Evolutionary conservation across 2,797 vertebrate genomes (phyloP).

Genomic region (Acrossocheilus wenchowensis): DNA sequence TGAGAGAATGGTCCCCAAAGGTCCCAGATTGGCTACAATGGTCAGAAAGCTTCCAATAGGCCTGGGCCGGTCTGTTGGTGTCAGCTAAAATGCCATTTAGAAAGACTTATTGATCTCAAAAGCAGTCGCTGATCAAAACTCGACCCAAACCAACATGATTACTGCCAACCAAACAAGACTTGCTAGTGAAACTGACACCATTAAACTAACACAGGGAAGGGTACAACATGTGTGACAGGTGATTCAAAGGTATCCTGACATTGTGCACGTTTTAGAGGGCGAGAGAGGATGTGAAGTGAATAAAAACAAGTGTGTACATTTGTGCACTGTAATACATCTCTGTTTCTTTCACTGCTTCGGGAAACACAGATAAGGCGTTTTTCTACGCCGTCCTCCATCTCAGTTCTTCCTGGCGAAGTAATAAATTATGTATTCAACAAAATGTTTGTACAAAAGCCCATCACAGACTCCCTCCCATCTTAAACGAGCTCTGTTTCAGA

Average conservation of each 20-base stretch:
- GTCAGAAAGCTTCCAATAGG: constrained; percentile 38
- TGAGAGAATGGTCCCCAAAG: constrained; percentile 49
- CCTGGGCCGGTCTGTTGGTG: constrained; percentile 25
- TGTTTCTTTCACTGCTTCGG: constrained; percentile 38
- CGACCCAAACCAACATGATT: constrained; percentile 8
- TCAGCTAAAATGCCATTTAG: constrained; percentile 50
- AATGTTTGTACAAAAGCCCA: constrained; percentile 56
- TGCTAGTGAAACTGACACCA: neutral
- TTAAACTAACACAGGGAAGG: neutral
- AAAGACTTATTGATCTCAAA: constrained; percentile 51
- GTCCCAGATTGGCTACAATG: constrained; percentile 46
- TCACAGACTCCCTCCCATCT: constrained; percentile 53
- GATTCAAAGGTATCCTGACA: neutral
- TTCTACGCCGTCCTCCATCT: constrained; percentile 38
- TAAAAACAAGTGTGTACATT: constrained; percentile 15
- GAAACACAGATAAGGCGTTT: constrained; percentile 28
- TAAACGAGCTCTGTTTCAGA: constrained; percentile 51
- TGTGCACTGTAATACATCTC: constrained; percentile 11
- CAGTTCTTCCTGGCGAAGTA: constrained; percentile 46
- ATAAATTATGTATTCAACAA: constrained; percentile 64
- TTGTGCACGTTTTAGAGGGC: neutral
- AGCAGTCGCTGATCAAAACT: constrained; percentile 39
- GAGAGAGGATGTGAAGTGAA: neutral
- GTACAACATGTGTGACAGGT: neutral
- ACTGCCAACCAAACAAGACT: constrained; percentile 27